Evolutionary conservation across 2,797 vertebrate genomes (phyloP), one percentile per base, ranked within the genome.

Genomic region (Melanotaenia parkinsoni): DNA sequence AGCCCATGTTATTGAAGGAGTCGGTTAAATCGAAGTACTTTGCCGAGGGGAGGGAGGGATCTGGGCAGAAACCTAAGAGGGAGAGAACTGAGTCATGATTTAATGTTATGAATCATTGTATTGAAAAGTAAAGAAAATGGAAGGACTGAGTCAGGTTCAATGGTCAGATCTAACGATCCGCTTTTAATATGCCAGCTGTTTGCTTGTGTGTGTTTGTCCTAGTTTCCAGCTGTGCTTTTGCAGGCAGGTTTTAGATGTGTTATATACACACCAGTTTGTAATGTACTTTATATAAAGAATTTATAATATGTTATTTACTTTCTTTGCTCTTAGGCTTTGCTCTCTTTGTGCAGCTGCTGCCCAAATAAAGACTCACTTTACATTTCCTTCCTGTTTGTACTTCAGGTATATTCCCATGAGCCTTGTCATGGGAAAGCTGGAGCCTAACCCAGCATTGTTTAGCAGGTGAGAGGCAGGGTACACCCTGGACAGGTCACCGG

Each of bases 61-160:
- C 81, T 8, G 66, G 33, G 69, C 84, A 89, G 56, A 82, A 24
- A 30, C 24, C 89, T 90, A 64, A 32, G n/a, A 63, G 7, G 28
- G 0, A 66, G 16, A 79, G 3, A 64, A 35, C 1, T 35, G 9
- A 22, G 1, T 38, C 0, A 35, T 61, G 16, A 43, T 43, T 43
- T 43, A 43, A 43, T 43, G 40, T 16, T 14, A 18, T 43, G 40
- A 43, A 18, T 43, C 40, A 37, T 37, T 2, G 10, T 37, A 11
- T 10, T 37, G 35, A 10, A 11, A 37, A 37, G 8, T 11, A 37
- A 10, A 10, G 35, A 28, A 35, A 35, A 9, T 37, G 35, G 10
- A 37, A 37, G 35, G 35, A 37, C 10, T 35, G 8, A 33, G 33
- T 33, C 33, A 11, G 35, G 9, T 37, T 37, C 35, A 37, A 8